Evolutionary conservation across 2,888 invertebrate species (phyloP), one percentile per base, ranked within the genome.

Genomic region (Heteromyza rotundicornis): DNA sequence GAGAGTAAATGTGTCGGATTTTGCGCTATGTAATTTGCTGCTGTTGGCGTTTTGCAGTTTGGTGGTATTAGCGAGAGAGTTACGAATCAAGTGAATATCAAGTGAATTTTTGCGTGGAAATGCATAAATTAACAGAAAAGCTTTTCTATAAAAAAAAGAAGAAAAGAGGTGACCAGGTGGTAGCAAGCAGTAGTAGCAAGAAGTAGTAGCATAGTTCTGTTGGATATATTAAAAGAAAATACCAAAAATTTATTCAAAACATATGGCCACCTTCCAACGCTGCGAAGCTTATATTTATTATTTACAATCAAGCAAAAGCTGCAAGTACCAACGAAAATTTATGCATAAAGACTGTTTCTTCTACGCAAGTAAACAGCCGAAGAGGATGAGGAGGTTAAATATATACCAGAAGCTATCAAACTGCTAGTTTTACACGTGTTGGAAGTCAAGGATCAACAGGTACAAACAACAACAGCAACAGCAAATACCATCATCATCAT

Each of bases 381-480:
- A n/a, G n/a, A n/a, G n/a, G n/a, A n/a, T n/a, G n/a, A n/a, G n/a
- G n/a, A n/a, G n/a, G n/a, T n/a, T n/a, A n/a, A 32, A 32, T 8
- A 32, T 32, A 32, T 32, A 12, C 32, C 32, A 32, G 32, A 5
- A 32, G 7, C 32, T 8, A 32, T 8, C 7, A 32, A 32, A 12
- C 32, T 32, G 32, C 32, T 32, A 12, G 32, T 32, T 5, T 12
- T 32, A 32, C 32, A 32, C 32, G 32, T 32, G 32, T 32, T 32
- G 32, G 32, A 5, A 32, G 12, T 12, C 32, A n/a, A 32, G 32
- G 32, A 32, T 32, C 32, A 32, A 32, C 35, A 14, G 1, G 19
- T 16, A 22, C 2, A 24, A 27, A 59, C 16, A 19, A 22, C 36
- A 55, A 23, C 40, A 32, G 49, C 32, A 64, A 51, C n/a, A n/a